Conservation (phyloP, 2,888 invertebrate species). For the Melanophora roralis region DNA sequence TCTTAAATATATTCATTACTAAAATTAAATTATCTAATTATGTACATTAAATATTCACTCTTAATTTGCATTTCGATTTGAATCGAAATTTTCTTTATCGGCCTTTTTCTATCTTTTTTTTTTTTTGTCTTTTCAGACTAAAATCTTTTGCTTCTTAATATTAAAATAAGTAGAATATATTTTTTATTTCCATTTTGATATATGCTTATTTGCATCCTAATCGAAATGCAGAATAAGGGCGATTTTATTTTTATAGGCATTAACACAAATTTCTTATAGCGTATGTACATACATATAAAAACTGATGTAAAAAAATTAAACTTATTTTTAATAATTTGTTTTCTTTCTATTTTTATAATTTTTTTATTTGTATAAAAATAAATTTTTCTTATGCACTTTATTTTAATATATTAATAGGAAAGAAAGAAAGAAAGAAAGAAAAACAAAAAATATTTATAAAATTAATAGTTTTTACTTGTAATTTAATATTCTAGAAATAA, state of each 20-base stretch:
- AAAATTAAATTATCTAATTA: too few relatives aligned
- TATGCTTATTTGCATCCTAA: too few relatives aligned
- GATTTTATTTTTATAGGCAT: background rate
- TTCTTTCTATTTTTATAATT: constrained; percentile 23
- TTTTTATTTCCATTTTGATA: too few relatives aligned
- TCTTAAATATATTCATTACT: constrained; percentile 43
- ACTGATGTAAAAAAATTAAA: constrained; percentile 33
- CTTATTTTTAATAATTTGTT: constrained; percentile 9
- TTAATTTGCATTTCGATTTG: too few relatives aligned
- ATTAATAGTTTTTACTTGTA: constrained; percentile 59
- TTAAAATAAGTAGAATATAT: too few relatives aligned
- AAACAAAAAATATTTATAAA: constrained; percentile 50
- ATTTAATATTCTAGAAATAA: constrained; percentile 57
- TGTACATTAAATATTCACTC: too few relatives aligned
- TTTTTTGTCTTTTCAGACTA: too few relatives aligned
- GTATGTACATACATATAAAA: constrained; percentile 44
- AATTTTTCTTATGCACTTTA: constrained; percentile 42
- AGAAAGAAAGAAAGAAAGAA: too few relatives aligned
- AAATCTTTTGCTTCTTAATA: too few relatives aligned
- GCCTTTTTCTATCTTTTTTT: too few relatives aligned
- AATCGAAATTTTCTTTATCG: too few relatives aligned
- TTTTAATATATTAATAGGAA: constrained; percentile 45
- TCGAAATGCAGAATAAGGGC: too few relatives aligned
- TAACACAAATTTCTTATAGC: constrained; percentile 10
- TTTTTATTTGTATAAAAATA: constrained; percentile 41